A percentile compares a stretch with the other conserved stretches of the same genome.
Conservation (phyloP, 92 coral and sea anemone species). For the Phenganax marumi region DNA sequence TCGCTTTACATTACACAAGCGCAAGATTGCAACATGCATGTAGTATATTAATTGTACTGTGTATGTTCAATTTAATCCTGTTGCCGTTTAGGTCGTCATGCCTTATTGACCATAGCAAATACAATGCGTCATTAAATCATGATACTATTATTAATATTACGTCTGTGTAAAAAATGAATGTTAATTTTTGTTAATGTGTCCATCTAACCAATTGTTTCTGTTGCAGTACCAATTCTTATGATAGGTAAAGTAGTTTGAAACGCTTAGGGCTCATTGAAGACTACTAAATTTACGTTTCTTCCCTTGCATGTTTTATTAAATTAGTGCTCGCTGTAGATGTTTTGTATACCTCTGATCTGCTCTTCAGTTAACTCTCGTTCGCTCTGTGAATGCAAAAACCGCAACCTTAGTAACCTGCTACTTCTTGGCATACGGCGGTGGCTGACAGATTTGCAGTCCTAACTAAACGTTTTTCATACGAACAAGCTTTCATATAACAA, state of each 20-base stretch:
- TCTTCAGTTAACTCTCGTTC: slow-evolving; percentile 28
- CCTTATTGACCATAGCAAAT: neutral
- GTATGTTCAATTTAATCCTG: neutral
- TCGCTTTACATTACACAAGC: too few relatives aligned
- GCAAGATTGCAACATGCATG: too few relatives aligned
- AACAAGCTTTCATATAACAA: neutral
- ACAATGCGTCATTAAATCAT: neutral
- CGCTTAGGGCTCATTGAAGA: too few relatives aligned
- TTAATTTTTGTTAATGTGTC: neutral
- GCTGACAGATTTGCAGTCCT: neutral
- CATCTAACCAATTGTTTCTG: neutral
- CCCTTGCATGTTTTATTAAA: slow-evolving; percentile 12
- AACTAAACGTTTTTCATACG: neutral
- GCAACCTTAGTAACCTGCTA: neutral
- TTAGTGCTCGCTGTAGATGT: neutral
- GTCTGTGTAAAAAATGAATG: slow-evolving; percentile 10
- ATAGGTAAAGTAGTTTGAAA: too few relatives aligned
- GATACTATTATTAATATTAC: neutral
- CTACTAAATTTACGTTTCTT: neutral
- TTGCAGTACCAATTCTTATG: too few relatives aligned
- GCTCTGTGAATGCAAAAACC: neutral
- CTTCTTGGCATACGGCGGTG: neutral
- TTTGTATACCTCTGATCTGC: slow-evolving; percentile 23
- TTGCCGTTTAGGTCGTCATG: neutral
- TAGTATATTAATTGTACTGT: too few relatives aligned